Conservation (phyloP, 2,113 vertebrate species). For the Fulica atra region DNA sequence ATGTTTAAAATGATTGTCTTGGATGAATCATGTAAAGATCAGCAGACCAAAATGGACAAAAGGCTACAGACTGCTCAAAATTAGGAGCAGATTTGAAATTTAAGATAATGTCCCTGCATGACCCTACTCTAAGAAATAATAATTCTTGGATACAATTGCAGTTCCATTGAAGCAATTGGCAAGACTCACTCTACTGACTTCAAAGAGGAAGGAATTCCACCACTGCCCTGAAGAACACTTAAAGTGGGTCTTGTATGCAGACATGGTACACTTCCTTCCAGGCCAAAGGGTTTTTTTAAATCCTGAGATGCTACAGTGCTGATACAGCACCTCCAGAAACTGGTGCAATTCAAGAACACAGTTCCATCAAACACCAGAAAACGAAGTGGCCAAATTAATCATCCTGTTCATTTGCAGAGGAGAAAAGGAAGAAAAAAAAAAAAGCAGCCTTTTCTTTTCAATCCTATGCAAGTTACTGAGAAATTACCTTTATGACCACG, state of each 20-base stretch:
- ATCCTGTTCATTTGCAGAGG: not conserved
- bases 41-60: not conserved
- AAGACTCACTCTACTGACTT: not conserved
- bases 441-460: not conserved
- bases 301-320: not conserved
- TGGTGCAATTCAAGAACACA: not conserved
- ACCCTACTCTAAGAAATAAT: conserved; percentile 21
- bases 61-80: not conserved
- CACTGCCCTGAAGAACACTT: not conserved
- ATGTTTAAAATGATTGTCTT: not conserved
- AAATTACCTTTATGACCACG: not conserved
- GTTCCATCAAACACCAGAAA: not conserved
- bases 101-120: not conserved
- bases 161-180: conserved; percentile 19
- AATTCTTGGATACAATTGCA: conserved; percentile 9
- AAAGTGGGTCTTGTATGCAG: not conserved
- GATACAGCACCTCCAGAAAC: conserved; percentile 4
- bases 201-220: conserved; percentile 14
- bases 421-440: not conserved
- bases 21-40: not conserved
- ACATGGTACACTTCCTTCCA: not conserved
- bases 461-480: not conserved
- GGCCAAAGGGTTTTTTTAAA: not conserved
- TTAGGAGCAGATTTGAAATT: conserved; percentile 14
- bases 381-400: not conserved